phyloP scores from a whole-genome alignment of 2,113 vertebrate species.

The Microtus montanus region DNA sequence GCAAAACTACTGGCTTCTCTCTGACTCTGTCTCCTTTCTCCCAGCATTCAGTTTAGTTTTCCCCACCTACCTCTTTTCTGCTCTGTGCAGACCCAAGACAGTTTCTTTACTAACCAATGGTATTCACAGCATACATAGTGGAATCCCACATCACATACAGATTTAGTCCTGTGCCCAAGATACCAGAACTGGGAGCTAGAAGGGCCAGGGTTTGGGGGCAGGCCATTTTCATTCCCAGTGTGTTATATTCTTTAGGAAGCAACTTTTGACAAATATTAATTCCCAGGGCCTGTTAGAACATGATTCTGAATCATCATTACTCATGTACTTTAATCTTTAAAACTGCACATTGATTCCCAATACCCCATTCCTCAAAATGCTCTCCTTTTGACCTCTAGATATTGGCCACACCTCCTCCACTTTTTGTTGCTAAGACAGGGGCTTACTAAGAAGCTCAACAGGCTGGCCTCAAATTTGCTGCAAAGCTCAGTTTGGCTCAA shows the following conservation, averaged over 20 bases:
- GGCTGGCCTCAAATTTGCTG: neutral
- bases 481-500: neutral
- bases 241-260: neutral
- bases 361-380: neutral
- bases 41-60: too few species aligned
- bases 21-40: too few species aligned
- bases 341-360: neutral
- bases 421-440: neutral
- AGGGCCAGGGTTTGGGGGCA: neutral
- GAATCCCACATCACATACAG: neutral
- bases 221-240: neutral
- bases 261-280: neutral
- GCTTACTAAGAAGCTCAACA: neutral
- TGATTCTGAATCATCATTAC: neutral
- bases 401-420: neutral
- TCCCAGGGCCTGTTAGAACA: neutral
- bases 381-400: slow-evolving; percentile 5
- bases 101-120: too few species aligned
- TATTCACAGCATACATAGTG: too few species aligned
- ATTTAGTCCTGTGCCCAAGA: neutral
- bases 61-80: too few species aligned
- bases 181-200: neutral
- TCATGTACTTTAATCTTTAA: slow-evolving; percentile 34
- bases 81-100: too few species aligned
- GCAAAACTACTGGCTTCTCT: too few species aligned